Conservation (phyloP, 2,888 invertebrate species). For the Vesta saturnalis region DNA sequence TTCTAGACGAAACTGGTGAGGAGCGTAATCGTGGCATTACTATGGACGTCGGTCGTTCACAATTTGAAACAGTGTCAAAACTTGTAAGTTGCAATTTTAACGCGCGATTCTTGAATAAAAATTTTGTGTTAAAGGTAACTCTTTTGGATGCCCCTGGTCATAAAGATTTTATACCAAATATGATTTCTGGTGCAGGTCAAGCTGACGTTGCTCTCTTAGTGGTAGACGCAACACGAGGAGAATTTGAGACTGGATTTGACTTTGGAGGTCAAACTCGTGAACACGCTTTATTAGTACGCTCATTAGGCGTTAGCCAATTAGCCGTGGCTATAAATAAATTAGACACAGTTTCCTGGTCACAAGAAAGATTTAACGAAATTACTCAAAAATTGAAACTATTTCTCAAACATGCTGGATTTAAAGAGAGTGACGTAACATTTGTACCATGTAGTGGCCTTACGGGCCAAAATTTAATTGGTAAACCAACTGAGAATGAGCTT, state of each 20-base stretch:
- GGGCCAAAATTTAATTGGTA: slow-evolving; percentile 88
- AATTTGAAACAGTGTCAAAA: slow-evolving; percentile 90
- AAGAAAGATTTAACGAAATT: slow-evolving; percentile 91
- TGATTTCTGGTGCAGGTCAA: slow-evolving; percentile 98
- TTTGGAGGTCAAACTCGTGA: slow-evolving; percentile 98
- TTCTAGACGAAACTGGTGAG: slow-evolving; percentile 97
- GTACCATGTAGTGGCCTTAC: slow-evolving; percentile 97
- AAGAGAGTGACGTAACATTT: slow-evolving; percentile 85
- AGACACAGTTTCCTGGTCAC: slow-evolving; percentile 94
- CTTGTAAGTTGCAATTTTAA: slow-evolving; percentile 44
- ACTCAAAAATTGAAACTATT: slow-evolving; percentile 81
- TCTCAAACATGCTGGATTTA: slow-evolving; percentile 91
- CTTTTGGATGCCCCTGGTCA: slow-evolving; percentile 98
- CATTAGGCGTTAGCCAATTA: slow-evolving; percentile 89
- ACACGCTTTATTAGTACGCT: slow-evolving; percentile 93
- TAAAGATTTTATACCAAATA: slow-evolving; percentile 99
- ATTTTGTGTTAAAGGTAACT: slow-evolving; percentile 65
- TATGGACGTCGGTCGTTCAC: slow-evolving; percentile 96
- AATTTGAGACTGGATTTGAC: slow-evolving; percentile 99
- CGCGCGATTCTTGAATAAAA: neutral
- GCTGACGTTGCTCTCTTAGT: slow-evolving; percentile 98
- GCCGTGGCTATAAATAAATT: slow-evolving; percentile 97
- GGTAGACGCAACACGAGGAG: slow-evolving; percentile 94
- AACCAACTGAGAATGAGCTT: slow-evolving; percentile 71
- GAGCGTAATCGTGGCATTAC: slow-evolving; percentile 97